Percentiles rank a stretch among this genome's conserved stretches.
Conservation (phyloP, 1,140 invertebrate genomes). For the Trichonephila inaurata region DNA sequence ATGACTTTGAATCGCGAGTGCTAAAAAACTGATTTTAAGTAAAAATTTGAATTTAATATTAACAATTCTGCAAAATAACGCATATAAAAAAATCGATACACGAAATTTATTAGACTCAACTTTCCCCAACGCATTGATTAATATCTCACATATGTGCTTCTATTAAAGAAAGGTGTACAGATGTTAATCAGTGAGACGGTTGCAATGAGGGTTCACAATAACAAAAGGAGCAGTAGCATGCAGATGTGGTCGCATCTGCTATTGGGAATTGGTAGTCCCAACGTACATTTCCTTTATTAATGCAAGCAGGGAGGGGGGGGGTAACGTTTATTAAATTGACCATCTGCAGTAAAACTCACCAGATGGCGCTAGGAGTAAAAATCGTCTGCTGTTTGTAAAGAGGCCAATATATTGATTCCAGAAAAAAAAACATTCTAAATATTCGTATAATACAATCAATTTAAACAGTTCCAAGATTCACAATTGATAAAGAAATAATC, state of each 20-base stretch:
- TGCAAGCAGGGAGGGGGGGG: constrained; percentile 9
- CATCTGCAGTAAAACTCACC: constrained; percentile 57
- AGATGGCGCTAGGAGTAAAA: constrained; percentile 61
- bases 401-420: constrained; percentile 44
- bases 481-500: neutral
- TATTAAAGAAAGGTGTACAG: constrained; percentile 5
- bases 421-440: neutral
- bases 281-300: constrained; percentile 70
- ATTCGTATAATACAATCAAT: no score
- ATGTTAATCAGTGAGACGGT: constrained; percentile 64
- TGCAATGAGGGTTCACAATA: neutral
- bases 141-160: neutral
- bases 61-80: no score
- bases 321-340: constrained; percentile 59
- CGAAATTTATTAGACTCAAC: no score
- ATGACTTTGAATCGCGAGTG: no score
- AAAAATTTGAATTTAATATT: no score
- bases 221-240: constrained; percentile 17
- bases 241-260: constrained; percentile 65
- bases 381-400: neutral
- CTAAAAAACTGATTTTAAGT: no score
- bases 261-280: constrained; percentile 26
- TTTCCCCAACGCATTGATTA: no score
- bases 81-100: no score
- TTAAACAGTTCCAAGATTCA: no score